These are phyloP conservation scores for Harpegnathos saltator DNA, from an alignment of 1,140 invertebrate genomes.

Conservation along the genomic window DNA sequence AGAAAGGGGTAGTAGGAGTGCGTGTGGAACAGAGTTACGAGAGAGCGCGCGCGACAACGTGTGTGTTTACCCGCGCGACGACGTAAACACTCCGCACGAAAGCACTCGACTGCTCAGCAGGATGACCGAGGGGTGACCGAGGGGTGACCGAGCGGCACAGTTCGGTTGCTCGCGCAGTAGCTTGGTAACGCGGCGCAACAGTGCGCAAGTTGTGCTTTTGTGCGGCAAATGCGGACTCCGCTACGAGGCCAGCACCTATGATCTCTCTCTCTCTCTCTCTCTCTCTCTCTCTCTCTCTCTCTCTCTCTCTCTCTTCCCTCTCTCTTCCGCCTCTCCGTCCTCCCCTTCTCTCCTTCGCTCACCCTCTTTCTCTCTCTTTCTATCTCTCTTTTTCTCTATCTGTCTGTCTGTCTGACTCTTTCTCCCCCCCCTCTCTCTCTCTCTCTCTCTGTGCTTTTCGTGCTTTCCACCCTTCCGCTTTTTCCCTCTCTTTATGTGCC, in stretches of 20 bases:
- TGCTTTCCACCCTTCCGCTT: conserved; percentile 10
- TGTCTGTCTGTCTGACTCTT: too few relatives aligned
- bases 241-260: conserved; percentile 43
- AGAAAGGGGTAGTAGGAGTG: neutral
- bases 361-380: conserved; percentile 20
- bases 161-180: conserved; percentile 70
- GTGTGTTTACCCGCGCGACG: conserved; percentile 66
- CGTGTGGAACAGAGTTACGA: neutral
- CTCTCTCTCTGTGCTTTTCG: conserved; percentile 27
- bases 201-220: conserved; percentile 76
- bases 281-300: conserved; percentile 26
- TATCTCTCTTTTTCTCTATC: conserved; percentile 1
- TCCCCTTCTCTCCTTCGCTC: neutral
- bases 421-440: conserved; percentile 23
- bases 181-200: conserved; percentile 74
- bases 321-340: neutral
- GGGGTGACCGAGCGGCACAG: conserved; percentile 70
- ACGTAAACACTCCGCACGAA: conserved; percentile 75
- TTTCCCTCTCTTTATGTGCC: neutral
- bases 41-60: conserved; percentile 31
- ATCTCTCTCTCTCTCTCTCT: conserved; percentile 30
- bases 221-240: conserved; percentile 68
- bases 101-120: conserved; percentile 73
- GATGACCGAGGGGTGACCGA: too few relatives aligned
- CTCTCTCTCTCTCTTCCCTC: neutral